Evolutionary conservation across 2,113 vertebrate genomes (phyloP), one percentile per base, ranked within the genome.

Genomic region (Picathartes gymnocephalus): DNA sequence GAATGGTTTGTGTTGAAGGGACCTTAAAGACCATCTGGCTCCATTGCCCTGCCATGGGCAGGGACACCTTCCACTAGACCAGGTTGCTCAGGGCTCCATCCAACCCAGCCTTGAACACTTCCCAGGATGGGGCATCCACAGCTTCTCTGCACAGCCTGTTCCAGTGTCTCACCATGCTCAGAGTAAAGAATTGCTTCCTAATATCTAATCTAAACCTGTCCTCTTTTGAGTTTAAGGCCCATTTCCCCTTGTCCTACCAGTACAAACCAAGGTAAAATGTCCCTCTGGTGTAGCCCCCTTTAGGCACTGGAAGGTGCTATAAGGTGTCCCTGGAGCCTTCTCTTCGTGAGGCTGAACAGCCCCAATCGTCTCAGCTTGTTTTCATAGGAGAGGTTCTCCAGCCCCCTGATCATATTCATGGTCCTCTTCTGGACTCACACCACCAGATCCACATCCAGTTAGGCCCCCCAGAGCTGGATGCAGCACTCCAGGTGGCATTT

Each of bases 51-150:
- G 40, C 27, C 31, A 25, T 15, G 22, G 19, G 18, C 45, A 91
- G 53, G 15, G 40, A 21, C 68, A 54, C 8, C n/a, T 73, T 48
- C n/a, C 6, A 33, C 8, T 21, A 37, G 15, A 27, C 25, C n/a
- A 60, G 12, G 10, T 10, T 58, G 37, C 8, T 30, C 66, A 51
- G 12, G 10, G 6, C 13, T 4, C 6, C 30, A 17, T 66, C 25
- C 15, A 68, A 1, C 30, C 22, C 42, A 13, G 3, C 15, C 53
- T 54, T 1, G 24, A 91, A 9, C 13, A 24, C 8, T 60, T 7
- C 23, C 61, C 0, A 1, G n/a, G 19, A 35, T 21, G 9, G 13
- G 6, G 9, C 40, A 48, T 30, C 6, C 35, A 44, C 22, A 66
- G 1, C 22, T 60, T 42, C 19, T 48, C 74, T 61, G 25, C 2